phyloP scores from a whole-genome alignment of 1,140 invertebrate species.

The Theocolax elegans region DNA sequence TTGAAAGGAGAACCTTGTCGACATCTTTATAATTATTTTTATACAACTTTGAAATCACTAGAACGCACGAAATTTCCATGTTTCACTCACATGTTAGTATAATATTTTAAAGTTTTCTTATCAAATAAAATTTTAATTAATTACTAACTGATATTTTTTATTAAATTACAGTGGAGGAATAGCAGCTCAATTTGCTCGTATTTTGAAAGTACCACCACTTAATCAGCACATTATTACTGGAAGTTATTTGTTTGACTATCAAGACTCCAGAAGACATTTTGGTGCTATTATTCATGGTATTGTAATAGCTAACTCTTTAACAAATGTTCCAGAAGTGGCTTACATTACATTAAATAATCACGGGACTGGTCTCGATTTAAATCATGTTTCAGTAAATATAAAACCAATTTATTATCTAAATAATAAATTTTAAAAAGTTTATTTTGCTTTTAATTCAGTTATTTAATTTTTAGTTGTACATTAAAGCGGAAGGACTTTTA shows the following conservation, averaged over 20 bases:
- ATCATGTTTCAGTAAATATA: conserved; percentile 68
- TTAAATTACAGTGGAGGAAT: conserved; percentile 64
- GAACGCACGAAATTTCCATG: conserved; percentile 74
- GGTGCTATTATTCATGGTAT: conserved; percentile 71
- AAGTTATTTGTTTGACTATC: conserved; percentile 74
- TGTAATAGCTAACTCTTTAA: conserved; percentile 71
- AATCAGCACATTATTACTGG: conserved; percentile 71
- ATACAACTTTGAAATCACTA: conserved; percentile 77
- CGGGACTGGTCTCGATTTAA: conserved; percentile 69
- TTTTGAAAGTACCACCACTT: conserved; percentile 65
- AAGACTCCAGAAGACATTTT: conserved; percentile 71
- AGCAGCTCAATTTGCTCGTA: conserved; percentile 71
- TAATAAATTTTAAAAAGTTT: conserved; percentile 37
- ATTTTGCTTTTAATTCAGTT: no score
- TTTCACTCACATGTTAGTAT: conserved; percentile 70
- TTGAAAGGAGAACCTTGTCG: conserved; percentile 72
- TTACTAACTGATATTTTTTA: background rate
- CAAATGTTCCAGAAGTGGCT: conserved; percentile 72
- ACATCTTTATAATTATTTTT: conserved; percentile 78
- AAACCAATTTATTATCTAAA: background rate
- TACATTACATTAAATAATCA: conserved; percentile 72
- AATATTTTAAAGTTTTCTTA: background rate
- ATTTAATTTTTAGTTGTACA: conserved; percentile 69
- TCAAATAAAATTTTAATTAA: background rate
- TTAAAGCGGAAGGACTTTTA: conserved; percentile 69